These are phyloP conservation scores for Selenia dentaria DNA, from an alignment of 2,888 invertebrate species.

Conservation along the genomic window DNA sequence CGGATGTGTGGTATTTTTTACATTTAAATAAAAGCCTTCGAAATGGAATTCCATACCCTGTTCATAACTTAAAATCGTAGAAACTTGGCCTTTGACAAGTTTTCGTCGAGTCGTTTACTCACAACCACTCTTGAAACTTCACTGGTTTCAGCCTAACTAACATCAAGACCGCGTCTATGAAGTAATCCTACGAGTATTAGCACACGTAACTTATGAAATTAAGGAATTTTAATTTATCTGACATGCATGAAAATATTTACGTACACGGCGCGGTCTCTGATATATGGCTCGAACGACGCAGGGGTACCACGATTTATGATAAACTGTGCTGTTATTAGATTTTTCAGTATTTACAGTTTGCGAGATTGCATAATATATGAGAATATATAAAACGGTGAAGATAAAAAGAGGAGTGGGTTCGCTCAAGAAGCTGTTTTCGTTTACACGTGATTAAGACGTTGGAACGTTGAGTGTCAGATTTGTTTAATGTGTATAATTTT, in stretches of 20 bases:
- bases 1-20: too few species aligned
- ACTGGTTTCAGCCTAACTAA: slow-evolving; percentile 31
- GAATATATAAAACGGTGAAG: slow-evolving; percentile 19
- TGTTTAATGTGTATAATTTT: slow-evolving; percentile 29
- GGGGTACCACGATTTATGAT: slow-evolving; percentile 31
- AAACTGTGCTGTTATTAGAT: slow-evolving; percentile 29
- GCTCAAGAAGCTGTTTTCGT: slow-evolving; percentile 26
- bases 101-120: slow-evolving; percentile 33
- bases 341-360: slow-evolving; percentile 24
- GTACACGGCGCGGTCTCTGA: slow-evolving; percentile 18
- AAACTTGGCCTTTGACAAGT: slow-evolving; percentile 40
- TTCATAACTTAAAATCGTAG: slow-evolving; percentile 26
- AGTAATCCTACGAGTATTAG: slow-evolving; percentile 41
- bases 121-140: slow-evolving; percentile 34
- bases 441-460: slow-evolving; percentile 32
- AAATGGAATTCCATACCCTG: too few species aligned
- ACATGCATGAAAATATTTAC: slow-evolving; percentile 20
- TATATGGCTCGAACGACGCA: slow-evolving; percentile 27
- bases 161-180: slow-evolving; percentile 31
- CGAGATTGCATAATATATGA: slow-evolving; percentile 25
- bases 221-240: slow-evolving; percentile 48
- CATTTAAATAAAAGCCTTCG: too few species aligned
- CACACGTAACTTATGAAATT: slow-evolving; percentile 36
- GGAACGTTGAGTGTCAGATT: slow-evolving; percentile 29
- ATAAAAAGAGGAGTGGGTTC: too few species aligned